Conservation (phyloP, 2,113 vertebrate species). For the Heterocephalus glaber region DNA sequence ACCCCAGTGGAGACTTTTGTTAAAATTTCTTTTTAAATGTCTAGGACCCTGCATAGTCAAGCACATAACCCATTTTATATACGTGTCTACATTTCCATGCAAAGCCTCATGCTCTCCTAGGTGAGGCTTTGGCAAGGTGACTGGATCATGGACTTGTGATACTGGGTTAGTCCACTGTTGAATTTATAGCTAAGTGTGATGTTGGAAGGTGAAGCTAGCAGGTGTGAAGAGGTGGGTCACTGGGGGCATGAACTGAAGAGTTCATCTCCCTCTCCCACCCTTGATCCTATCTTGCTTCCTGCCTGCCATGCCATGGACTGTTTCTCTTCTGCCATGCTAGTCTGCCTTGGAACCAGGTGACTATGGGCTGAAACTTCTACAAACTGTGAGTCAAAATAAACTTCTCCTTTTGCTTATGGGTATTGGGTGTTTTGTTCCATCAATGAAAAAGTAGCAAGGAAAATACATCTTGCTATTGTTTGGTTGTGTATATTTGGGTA, state of each 20-base stretch:
- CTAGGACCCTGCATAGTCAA: background rate
- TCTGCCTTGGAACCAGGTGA: background rate
- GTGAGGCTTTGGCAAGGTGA: background rate
- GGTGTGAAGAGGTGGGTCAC: background rate
- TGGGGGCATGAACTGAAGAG: background rate
- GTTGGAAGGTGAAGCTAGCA: background rate
- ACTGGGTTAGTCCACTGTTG: background rate
- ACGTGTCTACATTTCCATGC: background rate
- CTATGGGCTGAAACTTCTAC: background rate
- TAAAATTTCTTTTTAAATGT: background rate
- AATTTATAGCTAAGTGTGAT: background rate
- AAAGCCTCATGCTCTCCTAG: background rate
- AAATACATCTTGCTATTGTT: background rate
- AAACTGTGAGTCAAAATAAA: background rate
- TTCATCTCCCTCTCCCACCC: background rate
- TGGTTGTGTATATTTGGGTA: background rate
- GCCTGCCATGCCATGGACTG: background rate
- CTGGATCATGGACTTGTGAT: background rate
- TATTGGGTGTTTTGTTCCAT: background rate
- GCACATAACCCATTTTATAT: background rate
- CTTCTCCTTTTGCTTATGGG: background rate
- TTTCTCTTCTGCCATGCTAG: background rate
- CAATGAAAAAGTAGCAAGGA: background rate
- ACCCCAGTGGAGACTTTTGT: background rate
- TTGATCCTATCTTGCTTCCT: background rate